phyloP scores from a whole-genome alignment of 1,140 invertebrate genomes.

The Camponotus pennsylvanicus region DNA sequence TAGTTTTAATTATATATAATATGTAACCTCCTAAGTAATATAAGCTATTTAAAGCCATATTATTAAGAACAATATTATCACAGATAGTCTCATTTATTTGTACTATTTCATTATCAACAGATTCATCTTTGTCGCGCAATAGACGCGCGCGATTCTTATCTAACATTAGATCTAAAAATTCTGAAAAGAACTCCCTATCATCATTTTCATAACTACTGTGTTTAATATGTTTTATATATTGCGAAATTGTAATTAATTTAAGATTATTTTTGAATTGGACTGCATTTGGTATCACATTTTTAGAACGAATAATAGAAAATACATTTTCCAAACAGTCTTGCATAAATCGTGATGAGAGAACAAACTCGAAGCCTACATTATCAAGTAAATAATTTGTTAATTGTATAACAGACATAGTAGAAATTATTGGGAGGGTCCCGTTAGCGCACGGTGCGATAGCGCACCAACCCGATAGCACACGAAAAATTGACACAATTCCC shows the following conservation, averaged over 20 bases:
- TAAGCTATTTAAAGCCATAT: too few species aligned
- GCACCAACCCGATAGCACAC: too few species aligned
- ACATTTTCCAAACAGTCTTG: not conserved
- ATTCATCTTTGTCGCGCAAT: too few species aligned
- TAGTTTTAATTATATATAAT: too few species aligned
- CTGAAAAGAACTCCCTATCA: not conserved
- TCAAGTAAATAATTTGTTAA: not conserved
- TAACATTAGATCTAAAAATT: not conserved
- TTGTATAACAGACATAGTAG: not conserved
- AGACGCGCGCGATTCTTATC: not conserved
- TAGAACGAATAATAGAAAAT: not conserved
- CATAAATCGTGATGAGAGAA: not conserved
- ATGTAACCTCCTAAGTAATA: too few species aligned
- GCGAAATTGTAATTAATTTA: not conserved
- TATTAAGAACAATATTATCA: too few species aligned
- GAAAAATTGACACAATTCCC: too few species aligned
- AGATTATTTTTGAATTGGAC: not conserved
- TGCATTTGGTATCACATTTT: not conserved
- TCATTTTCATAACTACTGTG: not conserved
- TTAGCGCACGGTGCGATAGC: too few species aligned
- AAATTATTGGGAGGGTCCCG: too few species aligned
- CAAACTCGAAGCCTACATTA: not conserved
- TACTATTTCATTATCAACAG: too few species aligned
- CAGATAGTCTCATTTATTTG: too few species aligned
- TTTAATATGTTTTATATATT: not conserved